These are phyloP conservation scores for Cephalotes varians DNA, from an alignment of 2,888 invertebrate species.

Conservation along the genomic window DNA sequence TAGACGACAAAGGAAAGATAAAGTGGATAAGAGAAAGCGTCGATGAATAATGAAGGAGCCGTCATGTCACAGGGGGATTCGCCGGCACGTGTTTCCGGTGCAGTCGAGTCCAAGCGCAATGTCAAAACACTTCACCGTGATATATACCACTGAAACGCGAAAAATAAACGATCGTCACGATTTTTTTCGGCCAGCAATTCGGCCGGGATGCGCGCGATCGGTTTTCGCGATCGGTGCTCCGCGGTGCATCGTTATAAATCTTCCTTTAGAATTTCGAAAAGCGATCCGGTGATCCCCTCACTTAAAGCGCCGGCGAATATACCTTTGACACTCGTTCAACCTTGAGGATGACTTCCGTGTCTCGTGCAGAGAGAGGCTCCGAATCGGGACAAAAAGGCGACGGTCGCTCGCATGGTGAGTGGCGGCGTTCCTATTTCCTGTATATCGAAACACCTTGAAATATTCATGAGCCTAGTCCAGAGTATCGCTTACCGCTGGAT, in stretches of 20 bases:
- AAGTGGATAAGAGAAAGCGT: constrained; percentile 63
- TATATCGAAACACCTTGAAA: constrained; percentile 64
- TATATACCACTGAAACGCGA: constrained; percentile 6
- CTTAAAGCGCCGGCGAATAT: constrained; percentile 1
- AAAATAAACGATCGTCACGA: background rate
- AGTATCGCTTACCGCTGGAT: constrained; percentile 57
- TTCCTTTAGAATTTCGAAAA: background rate
- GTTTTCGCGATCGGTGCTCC: background rate
- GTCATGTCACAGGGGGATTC: constrained; percentile 14
- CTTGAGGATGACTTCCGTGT: constrained; percentile 19
- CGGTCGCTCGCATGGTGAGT: constrained; percentile 40
- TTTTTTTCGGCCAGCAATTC: background rate
- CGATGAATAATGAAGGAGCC: constrained; percentile 69
- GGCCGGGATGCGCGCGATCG: background rate
- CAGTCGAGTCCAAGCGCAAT: constrained; percentile 26
- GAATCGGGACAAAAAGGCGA: constrained; percentile 27
- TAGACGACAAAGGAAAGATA: constrained; percentile 62
- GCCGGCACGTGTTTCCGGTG: constrained; percentile 55
- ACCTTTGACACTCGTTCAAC: constrained; percentile 41
- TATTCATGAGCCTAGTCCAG: constrained; percentile 62
- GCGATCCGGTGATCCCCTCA: background rate
- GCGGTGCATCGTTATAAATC: background rate
- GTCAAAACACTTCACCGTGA: constrained; percentile 48
- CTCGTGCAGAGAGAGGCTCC: background rate
- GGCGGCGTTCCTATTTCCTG: constrained; percentile 60